Evolutionary conservation across 2,888 invertebrate species (phyloP), one percentile per base, ranked within the genome.

Genomic region (Nephrotoma guestfalica): DNA sequence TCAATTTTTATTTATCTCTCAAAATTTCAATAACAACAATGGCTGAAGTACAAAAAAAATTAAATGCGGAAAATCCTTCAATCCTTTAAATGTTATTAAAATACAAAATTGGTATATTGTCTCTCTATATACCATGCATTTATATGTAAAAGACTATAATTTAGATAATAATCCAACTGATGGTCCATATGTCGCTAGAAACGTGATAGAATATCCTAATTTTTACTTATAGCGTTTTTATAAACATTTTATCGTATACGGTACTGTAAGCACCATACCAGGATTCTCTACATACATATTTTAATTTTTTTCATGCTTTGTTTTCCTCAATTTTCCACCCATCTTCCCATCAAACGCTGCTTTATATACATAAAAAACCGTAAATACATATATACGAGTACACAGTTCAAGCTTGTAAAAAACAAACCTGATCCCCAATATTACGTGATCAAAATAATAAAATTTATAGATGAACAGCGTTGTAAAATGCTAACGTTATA

Each of bases 121-220:
- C 30, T 30, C 30, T 30, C 30, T 30, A 30, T 30, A 30, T 30
- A 30, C 30, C 30, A 30, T 30, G 30, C 2, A 30, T 30, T 30
- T 30, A n/a, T 51, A 51, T 51, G n/a, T 51, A 51, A 83, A 83
- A 40, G 18, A 83, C 83, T 30, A 83, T 2, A 41, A 84, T 84
- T 84, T 84, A 41, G 84, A 84, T 84, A 84, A 84, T 84, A 41
- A 41, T 84, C 15, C 41, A 41, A 84, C 41, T 84, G 84, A 30
- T 84, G 41, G 84, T 84, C 84, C 84, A 84, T 84, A 84, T 84
- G 84, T 84, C 84, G 84, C 84, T 84, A 41, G 84, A 41, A 84
- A 84, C 84, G 84, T 84, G 84, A 84, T 41, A 41, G 41, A 84
- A 84, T 84, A 41, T 84, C 15, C 15, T 41, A 30, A 30, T 9